Conservation (phyloP, 2,113 vertebrate genomes). For the Cephalopterus ornatus region DNA sequence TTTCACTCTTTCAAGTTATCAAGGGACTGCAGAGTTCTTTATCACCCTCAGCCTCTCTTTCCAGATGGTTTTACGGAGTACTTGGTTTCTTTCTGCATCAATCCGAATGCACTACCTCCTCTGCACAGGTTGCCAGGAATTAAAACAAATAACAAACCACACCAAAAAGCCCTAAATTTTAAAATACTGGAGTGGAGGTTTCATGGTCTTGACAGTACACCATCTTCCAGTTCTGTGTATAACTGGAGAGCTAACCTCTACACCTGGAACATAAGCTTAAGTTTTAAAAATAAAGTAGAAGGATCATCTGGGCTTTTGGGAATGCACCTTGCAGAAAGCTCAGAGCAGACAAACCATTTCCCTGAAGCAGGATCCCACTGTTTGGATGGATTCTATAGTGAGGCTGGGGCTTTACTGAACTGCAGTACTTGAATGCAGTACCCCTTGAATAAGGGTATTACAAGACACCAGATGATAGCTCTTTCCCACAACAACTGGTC, state of each 20-base stretch:
- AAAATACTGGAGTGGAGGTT: neutral
- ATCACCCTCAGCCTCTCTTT: neutral
- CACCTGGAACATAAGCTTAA: neutral
- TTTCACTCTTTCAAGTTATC: neutral
- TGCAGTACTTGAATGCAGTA: neutral
- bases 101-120: neutral
- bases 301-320: neutral
- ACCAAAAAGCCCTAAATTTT: neutral
- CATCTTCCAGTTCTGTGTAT: neutral
- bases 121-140: neutral
- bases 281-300: neutral
- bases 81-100: neutral
- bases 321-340: neutral
- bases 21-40: neutral
- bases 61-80: neutral
- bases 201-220: neutral
- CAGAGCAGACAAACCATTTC: neutral
- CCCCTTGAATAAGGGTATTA: neutral
- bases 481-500: neutral
- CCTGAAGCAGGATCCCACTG: fast-evolving
- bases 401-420: neutral
- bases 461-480: neutral
- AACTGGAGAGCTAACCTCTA: neutral
- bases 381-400: fast-evolving
- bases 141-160: neutral